Conservation (phyloP, 2,113 vertebrate species). For the Otolemur garnettii region DNA sequence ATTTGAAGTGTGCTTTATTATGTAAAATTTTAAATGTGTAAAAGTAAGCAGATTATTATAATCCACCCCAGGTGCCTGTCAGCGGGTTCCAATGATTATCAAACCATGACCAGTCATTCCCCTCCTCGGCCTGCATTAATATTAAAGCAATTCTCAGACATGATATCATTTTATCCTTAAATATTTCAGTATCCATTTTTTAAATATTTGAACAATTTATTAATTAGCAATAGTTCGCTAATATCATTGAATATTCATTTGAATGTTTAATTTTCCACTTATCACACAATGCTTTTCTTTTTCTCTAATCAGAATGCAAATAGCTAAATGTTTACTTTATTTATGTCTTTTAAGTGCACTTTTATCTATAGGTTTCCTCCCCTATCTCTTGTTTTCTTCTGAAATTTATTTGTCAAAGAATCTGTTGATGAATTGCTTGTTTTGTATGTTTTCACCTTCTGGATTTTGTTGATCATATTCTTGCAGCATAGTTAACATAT, state of each 20-base stretch:
- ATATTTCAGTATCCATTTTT: not conserved
- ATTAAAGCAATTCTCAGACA: not conserved
- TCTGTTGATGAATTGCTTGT: not conserved
- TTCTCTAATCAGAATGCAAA: not conserved
- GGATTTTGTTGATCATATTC: not conserved
- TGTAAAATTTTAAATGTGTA: not conserved
- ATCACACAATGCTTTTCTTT: not conserved
- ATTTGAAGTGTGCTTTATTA: not conserved
- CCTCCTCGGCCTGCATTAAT: not conserved
- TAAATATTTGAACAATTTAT: not conserved
- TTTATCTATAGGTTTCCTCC: not conserved
- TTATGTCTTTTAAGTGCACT: not conserved
- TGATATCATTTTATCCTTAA: not conserved
- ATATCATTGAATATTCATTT: not conserved
- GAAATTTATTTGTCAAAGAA: not conserved
- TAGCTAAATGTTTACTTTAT: not conserved
- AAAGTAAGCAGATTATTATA: not conserved
- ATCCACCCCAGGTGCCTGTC: not conserved
- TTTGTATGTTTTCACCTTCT: not conserved
- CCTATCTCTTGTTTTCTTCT: not conserved
- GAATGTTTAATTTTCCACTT: not conserved
- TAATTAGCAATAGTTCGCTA: not conserved
- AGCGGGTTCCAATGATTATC: not conserved
- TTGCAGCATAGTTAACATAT: not conserved
- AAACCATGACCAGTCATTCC: not conserved